Conservation (phyloP, 2,797 vertebrate species). For the Megaceryle alcyon region DNA sequence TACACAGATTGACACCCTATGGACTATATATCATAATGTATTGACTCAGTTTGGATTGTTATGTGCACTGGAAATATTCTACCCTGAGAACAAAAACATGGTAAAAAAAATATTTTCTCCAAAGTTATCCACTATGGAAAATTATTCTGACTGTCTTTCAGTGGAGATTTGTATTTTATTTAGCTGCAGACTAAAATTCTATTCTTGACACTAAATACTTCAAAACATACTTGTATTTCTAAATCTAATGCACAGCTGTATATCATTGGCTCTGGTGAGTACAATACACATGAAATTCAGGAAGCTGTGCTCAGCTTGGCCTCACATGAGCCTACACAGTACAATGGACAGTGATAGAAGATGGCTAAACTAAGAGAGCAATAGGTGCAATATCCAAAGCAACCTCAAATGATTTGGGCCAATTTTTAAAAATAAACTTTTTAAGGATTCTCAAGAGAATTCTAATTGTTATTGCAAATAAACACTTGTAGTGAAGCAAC, state of each 20-base stretch:
- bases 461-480: background rate
- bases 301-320: background rate
- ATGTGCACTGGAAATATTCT: background rate
- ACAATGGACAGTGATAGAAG: background rate
- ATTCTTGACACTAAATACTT: background rate
- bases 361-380: background rate
- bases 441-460: background rate
- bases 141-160: background rate
- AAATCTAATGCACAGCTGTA: background rate
- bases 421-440: background rate
- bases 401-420: background rate
- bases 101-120: background rate
- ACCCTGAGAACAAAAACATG: fast-evolving
- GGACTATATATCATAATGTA: too few relatives aligned
- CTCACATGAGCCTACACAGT: background rate
- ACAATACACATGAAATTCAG: background rate
- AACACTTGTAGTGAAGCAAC: background rate
- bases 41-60: background rate
- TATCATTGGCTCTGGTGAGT: background rate
- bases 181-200: background rate
- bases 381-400: background rate
- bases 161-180: background rate
- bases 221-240: background rate
- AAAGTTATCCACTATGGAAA: fast-evolving
- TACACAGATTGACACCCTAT: background rate